Percentiles rank a stretch among this genome's conserved stretches.
phyloP scores from a whole-genome alignment of 2,888 invertebrate genomes.

The Alitta virens region DNA sequence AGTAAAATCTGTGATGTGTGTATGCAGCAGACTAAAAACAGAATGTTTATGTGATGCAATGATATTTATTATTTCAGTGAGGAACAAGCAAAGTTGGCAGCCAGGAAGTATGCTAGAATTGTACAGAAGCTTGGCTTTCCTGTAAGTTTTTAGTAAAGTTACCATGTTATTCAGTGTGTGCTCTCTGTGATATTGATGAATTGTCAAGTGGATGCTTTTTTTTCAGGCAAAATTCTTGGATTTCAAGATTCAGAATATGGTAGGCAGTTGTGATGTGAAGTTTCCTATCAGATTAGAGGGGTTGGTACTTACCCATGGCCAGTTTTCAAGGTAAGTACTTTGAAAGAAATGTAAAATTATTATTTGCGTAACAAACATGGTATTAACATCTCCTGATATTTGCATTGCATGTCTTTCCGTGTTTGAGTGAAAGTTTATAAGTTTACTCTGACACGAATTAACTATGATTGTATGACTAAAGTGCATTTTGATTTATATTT shows the following conservation, averaged over 20 bases:
- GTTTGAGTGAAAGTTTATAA: too few species aligned
- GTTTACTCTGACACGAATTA: too few species aligned
- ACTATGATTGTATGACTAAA: too few species aligned
- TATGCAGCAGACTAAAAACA: too few species aligned
- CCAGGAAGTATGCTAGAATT: conserved; percentile 78
- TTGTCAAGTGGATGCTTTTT: too few species aligned
- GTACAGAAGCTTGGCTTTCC: conserved; percentile 78
- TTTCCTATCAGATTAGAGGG: conserved; percentile 81
- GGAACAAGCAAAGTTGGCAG: conserved; percentile 74
- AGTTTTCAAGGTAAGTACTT: conserved; percentile 69
- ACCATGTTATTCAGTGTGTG: background rate
- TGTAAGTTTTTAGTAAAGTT: conserved; percentile 49
- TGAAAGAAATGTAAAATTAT: too few species aligned
- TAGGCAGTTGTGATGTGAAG: conserved; percentile 82
- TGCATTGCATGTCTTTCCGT: too few species aligned
- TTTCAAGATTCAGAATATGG: conserved; percentile 84
- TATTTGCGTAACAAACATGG: too few species aligned
- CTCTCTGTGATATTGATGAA: too few species aligned
- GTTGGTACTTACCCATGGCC: conserved; percentile 76
- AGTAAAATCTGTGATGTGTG: too few species aligned
- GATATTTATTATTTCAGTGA: conserved; percentile 62
- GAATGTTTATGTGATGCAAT: background rate
- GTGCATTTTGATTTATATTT: too few species aligned
- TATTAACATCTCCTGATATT: too few species aligned
- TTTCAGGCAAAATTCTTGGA: conserved; percentile 72